These are phyloP conservation scores for Lagria hirta DNA, from an alignment of 2,888 invertebrate species.

Conservation along the genomic window DNA sequence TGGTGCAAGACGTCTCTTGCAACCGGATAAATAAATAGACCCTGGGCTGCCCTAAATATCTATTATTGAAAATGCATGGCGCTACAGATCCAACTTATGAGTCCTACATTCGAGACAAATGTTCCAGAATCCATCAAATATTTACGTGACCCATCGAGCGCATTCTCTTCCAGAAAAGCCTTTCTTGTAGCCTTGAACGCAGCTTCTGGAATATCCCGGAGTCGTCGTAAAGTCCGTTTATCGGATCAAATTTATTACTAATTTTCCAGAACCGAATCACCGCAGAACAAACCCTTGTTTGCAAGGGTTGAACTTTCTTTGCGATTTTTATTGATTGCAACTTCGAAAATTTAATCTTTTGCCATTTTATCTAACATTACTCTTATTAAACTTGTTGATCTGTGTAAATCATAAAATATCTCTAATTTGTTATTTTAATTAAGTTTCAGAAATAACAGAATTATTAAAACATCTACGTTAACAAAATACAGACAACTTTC, in stretches of 20 bases:
- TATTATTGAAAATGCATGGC: constrained; percentile 45
- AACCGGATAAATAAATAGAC: constrained; percentile 39
- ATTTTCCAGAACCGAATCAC: constrained; percentile 17
- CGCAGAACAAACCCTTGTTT: background rate
- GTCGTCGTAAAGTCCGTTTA: constrained; percentile 18
- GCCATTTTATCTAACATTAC: no score
- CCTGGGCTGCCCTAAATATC: constrained; percentile 42
- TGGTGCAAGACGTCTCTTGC: constrained; percentile 1
- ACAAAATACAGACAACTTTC: no score
- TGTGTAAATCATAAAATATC: no score
- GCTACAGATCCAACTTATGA: constrained; percentile 40
- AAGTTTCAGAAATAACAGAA: constrained; percentile 1
- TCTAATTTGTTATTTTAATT: constrained; percentile 1
- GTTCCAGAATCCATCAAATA: constrained; percentile 40
- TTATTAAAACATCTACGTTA: constrained; percentile 1
- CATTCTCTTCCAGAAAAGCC: constrained; percentile 28
- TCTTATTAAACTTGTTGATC: no score
- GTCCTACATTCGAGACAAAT: constrained; percentile 39
- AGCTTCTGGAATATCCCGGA: constrained; percentile 9
- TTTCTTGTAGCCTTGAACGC: constrained; percentile 25
- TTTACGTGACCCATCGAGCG: constrained; percentile 40
- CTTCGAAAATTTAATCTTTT: background rate
- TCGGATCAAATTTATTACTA: constrained; percentile 23
- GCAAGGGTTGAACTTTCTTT: background rate
- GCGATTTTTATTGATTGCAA: background rate